Evolutionary conservation across 2,113 vertebrate species (phyloP).

Genomic region (Daubentonia madagascariensis): DNA sequence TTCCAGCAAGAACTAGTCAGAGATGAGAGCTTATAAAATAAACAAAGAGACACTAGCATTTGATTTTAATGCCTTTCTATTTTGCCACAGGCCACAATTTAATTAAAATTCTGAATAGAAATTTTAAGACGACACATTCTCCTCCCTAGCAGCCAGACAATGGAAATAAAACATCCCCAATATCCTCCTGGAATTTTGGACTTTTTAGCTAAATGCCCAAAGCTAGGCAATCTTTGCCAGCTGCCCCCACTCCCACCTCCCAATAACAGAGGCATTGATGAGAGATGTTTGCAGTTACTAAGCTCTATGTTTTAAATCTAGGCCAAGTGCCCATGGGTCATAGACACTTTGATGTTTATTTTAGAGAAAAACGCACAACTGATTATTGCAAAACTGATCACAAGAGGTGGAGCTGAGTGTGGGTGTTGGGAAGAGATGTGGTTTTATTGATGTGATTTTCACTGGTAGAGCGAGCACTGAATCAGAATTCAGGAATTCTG

Average conservation of each 20-base stretch:
- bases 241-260: neutral
- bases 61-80: conserved; percentile 73
- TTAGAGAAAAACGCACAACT: conserved; percentile 15
- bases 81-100: conserved; percentile 66
- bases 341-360: neutral
- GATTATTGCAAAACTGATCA: neutral
- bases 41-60: conserved; percentile 47
- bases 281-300: conserved; percentile 37
- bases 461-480: neutral
- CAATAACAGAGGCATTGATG: neutral
- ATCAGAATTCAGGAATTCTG: conserved; percentile 7
- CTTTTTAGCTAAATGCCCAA: neutral
- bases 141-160: conserved; percentile 32
- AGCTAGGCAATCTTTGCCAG: conserved; percentile 18
- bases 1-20: conserved; percentile 66
- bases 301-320: conserved; percentile 33
- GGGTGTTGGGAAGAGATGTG: neutral
- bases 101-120: conserved; percentile 74
- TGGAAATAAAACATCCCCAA: conserved; percentile 25
- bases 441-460: neutral
- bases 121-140: conserved; percentile 39
- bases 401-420: neutral
- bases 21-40: conserved; percentile 36
- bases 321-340: neutral
- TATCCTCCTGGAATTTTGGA: conserved; percentile 42